A percentile compares a stretch with the other conserved stretches of the same genome.
phyloP scores from a whole-genome alignment of 2,113 vertebrate species.

The Microcebus tavaratra region DNA sequence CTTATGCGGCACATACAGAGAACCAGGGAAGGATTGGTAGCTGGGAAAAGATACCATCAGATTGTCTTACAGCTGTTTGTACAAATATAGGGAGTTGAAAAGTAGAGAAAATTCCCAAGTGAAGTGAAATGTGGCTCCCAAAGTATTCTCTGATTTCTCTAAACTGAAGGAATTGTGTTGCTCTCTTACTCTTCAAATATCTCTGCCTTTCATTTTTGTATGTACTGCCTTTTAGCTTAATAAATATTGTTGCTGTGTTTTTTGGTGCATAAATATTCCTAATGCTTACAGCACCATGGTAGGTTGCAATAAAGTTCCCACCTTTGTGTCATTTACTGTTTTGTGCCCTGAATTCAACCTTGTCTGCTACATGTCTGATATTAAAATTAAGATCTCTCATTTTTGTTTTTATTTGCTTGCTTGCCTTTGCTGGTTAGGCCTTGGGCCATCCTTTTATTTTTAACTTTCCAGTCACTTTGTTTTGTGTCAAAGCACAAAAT shows the following conservation, averaged over 20 bases:
- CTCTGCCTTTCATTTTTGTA: not conserved
- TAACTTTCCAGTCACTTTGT: not conserved
- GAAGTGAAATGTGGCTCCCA: not conserved
- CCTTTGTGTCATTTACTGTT: not conserved
- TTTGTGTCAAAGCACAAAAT: not conserved
- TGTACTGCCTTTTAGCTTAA: not conserved
- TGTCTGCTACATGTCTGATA: not conserved
- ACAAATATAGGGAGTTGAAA: not conserved
- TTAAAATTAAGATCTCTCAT: not conserved
- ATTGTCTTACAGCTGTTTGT: not conserved
- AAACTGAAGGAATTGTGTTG: not conserved
- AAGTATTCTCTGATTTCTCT: not conserved
- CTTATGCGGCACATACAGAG: not conserved
- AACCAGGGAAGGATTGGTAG: not conserved
- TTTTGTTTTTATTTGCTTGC: not conserved
- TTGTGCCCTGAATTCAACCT: not conserved
- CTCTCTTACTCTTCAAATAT: not conserved
- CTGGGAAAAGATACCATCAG: not conserved
- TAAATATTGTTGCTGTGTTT: not conserved
- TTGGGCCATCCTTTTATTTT: conserved; percentile 2
- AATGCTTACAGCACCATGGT: not conserved
- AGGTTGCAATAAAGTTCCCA: not conserved
- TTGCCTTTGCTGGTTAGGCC: not conserved
- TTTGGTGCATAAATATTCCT: not conserved
- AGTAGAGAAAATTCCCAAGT: not conserved